Evolutionary conservation across 2,113 vertebrate genomes (phyloP), one percentile per base, ranked within the genome.

Genomic region (Myocastor coypus): DNA sequence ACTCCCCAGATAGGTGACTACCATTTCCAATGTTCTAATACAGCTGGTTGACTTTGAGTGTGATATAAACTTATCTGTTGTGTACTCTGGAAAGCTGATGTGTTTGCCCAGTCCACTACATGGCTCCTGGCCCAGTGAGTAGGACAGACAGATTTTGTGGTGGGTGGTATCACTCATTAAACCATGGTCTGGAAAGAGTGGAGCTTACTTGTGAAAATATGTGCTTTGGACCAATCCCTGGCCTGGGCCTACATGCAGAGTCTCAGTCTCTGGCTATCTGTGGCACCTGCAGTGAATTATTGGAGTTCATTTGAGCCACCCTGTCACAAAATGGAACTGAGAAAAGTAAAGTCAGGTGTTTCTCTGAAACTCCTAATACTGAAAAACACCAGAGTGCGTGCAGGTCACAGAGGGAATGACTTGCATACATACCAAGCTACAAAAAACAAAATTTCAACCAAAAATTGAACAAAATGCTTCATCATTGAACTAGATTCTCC

Each of bases 321-420:
- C 28, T 89, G 57, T 66, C 42, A 63, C 37, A 87, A 93, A 94
- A 80, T n/a, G 30, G 87, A 96, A 87, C 73, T 16, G 37, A 96
- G 50, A 84, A 93, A 90, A 90, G 83, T 89, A 80, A 84, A 89
- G n/a, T 10, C 52, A n/a, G 89, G 34, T 84, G 84, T 92, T 89
- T 88, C 64, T 93, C 87, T 66, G 82, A 97, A 97, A 50, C 59
- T 42, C 87, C 90, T 94, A 91, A 89, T 73, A 80, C 84, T 91
- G 61, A 66, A 22, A 83, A 90, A 95, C 86, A 59, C 46, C 24
- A 19, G n/a, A 59, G 75, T 85, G 84, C 85, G 7, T 30, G 22
- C 37, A 87, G 78, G 87, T 82, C 55, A 34, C 7, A 89, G 57
- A 89, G 32, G 64, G n/a, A 92, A 34, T 77, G n/a, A 6, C 26